phyloP scores from a whole-genome alignment of 2,888 invertebrate species.

The Hypsopygia costalis region DNA sequence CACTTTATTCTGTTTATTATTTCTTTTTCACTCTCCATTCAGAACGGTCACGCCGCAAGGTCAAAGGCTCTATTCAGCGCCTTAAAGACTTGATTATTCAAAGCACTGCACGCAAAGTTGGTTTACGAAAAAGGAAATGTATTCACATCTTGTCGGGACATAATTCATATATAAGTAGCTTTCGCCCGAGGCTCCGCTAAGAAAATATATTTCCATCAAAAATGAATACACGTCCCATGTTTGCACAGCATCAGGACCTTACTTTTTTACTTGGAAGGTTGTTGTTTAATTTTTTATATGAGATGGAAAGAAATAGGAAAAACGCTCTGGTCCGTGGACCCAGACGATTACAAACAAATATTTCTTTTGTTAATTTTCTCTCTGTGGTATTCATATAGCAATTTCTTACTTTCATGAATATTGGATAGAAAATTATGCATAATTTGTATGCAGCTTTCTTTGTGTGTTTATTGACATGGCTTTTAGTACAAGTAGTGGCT shows the following conservation, averaged over 20 bases:
- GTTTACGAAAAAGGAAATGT: neutral
- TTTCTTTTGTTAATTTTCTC: too few species aligned
- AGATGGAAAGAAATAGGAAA: neutral
- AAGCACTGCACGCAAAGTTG: neutral
- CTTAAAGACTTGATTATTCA: neutral
- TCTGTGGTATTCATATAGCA: neutral
- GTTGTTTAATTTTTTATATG: neutral
- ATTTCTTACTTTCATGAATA: too few species aligned
- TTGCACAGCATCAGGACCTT: neutral
- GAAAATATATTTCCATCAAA: neutral
- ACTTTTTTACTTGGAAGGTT: neutral
- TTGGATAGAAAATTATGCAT: too few species aligned
- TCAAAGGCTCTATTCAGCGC: too few species aligned
- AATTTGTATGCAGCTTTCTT: too few species aligned
- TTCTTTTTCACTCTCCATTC: too few species aligned
- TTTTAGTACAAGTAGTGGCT: too few species aligned
- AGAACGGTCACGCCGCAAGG: too few species aligned
- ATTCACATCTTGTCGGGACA: neutral
- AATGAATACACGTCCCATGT: neutral
- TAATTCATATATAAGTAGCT: constrained; percentile 1
- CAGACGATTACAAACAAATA: too few species aligned
- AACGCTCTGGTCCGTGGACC: too few species aligned
- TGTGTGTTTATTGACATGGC: too few species aligned
- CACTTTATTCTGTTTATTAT: too few species aligned
- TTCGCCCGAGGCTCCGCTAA: neutral